phyloP scores from a whole-genome alignment of 1,140 invertebrate genomes.

The Mesaphorura yosii region DNA sequence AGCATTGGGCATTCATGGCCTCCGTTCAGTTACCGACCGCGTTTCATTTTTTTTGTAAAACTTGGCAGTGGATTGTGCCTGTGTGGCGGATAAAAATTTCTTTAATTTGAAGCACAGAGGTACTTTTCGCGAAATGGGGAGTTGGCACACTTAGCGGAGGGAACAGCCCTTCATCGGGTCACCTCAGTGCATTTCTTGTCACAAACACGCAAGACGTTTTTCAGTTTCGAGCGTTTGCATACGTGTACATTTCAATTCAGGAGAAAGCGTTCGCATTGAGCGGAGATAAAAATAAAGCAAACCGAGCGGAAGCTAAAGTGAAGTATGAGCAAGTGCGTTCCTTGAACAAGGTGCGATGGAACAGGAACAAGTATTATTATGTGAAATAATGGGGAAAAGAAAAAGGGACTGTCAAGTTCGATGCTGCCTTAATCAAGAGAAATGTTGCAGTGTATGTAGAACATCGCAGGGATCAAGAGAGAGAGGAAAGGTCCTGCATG shows the following conservation, averaged over 20 bases:
- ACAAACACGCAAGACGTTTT: too few species aligned
- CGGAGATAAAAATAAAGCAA: not conserved
- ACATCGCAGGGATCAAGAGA: slow-evolving; percentile 17
- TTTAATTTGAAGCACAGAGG: not conserved
- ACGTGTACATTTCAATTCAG: too few species aligned
- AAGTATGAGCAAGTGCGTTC: slow-evolving; percentile 5
- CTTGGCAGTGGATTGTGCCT: not conserved
- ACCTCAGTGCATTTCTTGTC: too few species aligned
- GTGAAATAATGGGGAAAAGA: too few species aligned
- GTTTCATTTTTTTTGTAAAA: not conserved
- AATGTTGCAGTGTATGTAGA: slow-evolving; percentile 15
- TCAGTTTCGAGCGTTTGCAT: too few species aligned
- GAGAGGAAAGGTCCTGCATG: slow-evolving; percentile 1
- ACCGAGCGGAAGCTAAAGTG: not conserved
- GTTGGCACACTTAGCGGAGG: too few species aligned
- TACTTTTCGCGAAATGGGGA: not conserved
- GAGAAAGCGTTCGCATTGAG: not conserved
- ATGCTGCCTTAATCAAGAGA: slow-evolving; percentile 30
- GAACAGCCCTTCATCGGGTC: too few species aligned
- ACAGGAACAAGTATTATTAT: too few species aligned
- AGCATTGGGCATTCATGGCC: not conserved
- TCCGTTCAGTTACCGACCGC: not conserved
- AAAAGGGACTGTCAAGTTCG: slow-evolving; percentile 29
- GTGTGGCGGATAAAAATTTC: not conserved
- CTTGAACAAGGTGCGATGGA: too few species aligned